Percentiles rank a stretch among this genome's conserved stretches.
These are phyloP conservation scores for Slavum lentiscoides DNA, from an alignment of 2,888 invertebrate species.

Conservation along the genomic window DNA sequence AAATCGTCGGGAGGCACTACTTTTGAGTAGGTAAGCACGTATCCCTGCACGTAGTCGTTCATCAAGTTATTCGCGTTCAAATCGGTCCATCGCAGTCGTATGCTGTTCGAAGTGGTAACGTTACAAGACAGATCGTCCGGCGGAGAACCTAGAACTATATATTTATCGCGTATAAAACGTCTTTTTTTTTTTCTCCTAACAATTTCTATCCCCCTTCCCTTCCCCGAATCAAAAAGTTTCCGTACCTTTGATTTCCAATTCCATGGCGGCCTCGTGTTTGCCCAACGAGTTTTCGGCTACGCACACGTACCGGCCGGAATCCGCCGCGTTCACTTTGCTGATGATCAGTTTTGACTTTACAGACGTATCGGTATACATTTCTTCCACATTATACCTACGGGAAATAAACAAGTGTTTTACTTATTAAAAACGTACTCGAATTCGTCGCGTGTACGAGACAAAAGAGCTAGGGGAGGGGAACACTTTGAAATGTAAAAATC, in stretches of 20 bases:
- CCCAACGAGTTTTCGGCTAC: constrained; percentile 57
- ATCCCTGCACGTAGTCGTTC: constrained; percentile 36
- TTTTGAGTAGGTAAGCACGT: constrained; percentile 34
- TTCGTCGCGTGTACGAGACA: too few species aligned
- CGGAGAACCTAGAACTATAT: constrained; percentile 35
- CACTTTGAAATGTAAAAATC: too few species aligned
- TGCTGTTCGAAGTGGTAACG: constrained; percentile 35
- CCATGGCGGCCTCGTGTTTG: constrained; percentile 59
- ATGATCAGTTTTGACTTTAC: constrained; percentile 42
- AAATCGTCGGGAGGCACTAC: constrained; percentile 32
- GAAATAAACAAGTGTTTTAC: too few species aligned
- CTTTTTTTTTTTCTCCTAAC: background rate
- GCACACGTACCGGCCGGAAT: constrained; percentile 55
- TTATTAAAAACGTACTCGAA: too few species aligned
- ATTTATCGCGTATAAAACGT: background rate
- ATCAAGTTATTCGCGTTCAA: constrained; percentile 33
- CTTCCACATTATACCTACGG: constrained; percentile 34
- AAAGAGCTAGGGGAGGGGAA: too few species aligned
- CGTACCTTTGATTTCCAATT: constrained; percentile 43
- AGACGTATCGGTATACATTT: constrained; percentile 44
- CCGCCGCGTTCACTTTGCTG: constrained; percentile 38
- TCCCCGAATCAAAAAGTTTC: background rate
- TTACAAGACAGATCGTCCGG: constrained; percentile 46
- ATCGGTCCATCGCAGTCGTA: constrained; percentile 40
- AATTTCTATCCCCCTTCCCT: too few species aligned